Evolutionary conservation across 1,140 invertebrate genomes (phyloP).

Genomic region (Phortica variegata): DNA sequence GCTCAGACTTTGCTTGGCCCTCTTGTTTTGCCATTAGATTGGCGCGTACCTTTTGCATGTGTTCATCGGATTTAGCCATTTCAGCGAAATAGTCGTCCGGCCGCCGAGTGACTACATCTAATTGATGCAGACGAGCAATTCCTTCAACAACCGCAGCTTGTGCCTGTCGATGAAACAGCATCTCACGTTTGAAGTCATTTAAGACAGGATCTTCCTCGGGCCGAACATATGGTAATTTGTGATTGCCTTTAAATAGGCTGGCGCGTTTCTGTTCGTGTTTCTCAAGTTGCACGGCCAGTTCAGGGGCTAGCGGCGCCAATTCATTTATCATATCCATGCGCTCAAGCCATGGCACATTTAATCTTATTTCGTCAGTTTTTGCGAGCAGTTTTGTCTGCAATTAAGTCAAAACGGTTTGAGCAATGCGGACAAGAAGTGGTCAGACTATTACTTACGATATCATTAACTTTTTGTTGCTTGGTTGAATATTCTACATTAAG

Average conservation of each 20-base stretch:
- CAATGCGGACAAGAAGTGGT: slow-evolving; percentile 11
- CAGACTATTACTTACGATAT: slow-evolving; percentile 63
- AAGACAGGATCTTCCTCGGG: slow-evolving; percentile 75
- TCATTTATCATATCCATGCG: slow-evolving; percentile 75
- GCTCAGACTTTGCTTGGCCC: slow-evolving; percentile 81
- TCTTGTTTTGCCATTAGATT: slow-evolving; percentile 83
- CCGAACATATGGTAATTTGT: slow-evolving; percentile 66
- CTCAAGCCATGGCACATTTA: slow-evolving; percentile 83
- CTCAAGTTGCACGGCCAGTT: slow-evolving; percentile 74
- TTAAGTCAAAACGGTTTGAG: slow-evolving; percentile 7
- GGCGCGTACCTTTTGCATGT: slow-evolving; percentile 95
- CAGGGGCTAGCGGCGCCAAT: slow-evolving; percentile 77
- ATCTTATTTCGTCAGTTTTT: slow-evolving; percentile 71
- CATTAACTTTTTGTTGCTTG: slow-evolving; percentile 63
- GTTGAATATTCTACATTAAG: slow-evolving; percentile 70
- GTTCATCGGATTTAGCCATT: slow-evolving; percentile 96
- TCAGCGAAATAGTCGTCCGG: slow-evolving; percentile 98
- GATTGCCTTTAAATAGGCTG: slow-evolving; percentile 69
- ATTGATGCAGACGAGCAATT: slow-evolving; percentile 71
- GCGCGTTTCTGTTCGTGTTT: slow-evolving; percentile 70
- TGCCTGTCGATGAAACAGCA: slow-evolving; percentile 88
- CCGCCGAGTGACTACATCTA: slow-evolving; percentile 75
- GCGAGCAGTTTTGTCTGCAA: slow-evolving; percentile 66
- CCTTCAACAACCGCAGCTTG: slow-evolving; percentile 82
- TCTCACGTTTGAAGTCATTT: slow-evolving; percentile 94